Conservation (phyloP, 2,888 invertebrate genomes). For the Scrobipalpa costella region DNA sequence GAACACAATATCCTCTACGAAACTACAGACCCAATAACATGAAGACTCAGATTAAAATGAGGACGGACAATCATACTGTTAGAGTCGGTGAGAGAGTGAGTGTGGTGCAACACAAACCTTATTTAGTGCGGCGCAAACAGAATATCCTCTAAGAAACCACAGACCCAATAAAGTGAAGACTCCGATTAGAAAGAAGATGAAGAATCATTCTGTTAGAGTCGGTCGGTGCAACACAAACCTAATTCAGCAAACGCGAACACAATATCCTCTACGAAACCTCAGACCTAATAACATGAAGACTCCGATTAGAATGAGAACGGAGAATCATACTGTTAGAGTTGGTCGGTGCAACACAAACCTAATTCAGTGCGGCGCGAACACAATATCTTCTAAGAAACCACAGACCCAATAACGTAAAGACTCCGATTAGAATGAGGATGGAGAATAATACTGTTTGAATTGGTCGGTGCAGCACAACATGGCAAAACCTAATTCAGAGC, state of each 20-base stretch:
- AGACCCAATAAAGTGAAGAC: background rate
- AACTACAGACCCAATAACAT: background rate
- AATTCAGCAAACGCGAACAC: slow-evolving; percentile 12
- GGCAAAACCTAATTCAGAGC: slow-evolving; percentile 11
- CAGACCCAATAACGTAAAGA: background rate
- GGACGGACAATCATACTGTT: no score
- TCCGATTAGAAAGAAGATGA: no score
- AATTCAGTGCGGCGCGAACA: slow-evolving; percentile 11
- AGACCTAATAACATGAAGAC: background rate
- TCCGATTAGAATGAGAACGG: background rate
- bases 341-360: background rate
- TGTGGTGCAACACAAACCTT: no score
- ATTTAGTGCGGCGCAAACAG: no score
- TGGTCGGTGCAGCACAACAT: background rate
- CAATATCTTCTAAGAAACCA: background rate
- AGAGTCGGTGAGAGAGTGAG: no score
- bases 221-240: background rate
- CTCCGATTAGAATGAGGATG: background rate
- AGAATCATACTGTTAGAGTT: slow-evolving; percentile 1
- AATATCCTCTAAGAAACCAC: no score
- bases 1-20: slow-evolving; percentile 5
- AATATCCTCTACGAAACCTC: background rate
- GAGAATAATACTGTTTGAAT: slow-evolving; percentile 4
- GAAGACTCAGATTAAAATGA: no score
- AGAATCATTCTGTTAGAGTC: no score